A percentile compares a stretch with the other conserved stretches of the same genome.
These are phyloP conservation scores for Onychostruthus taczanowskii DNA, from an alignment of 2,113 vertebrate genomes.

Conservation along the genomic window DNA sequence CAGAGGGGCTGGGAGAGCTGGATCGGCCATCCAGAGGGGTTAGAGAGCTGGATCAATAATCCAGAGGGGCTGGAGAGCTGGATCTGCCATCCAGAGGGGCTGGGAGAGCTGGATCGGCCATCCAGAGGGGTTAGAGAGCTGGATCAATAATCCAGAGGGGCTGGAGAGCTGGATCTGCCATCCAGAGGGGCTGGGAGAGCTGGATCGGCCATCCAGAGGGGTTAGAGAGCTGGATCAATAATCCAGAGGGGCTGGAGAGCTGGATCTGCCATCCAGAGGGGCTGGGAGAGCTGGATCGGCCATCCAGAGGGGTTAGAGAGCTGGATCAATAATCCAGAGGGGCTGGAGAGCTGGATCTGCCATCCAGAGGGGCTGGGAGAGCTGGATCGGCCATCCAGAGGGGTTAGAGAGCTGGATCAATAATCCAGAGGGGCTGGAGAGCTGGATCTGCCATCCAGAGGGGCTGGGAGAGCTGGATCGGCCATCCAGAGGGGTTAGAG, in stretches of 20 bases:
- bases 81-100: not conserved
- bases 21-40: not conserved
- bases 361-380: not conserved
- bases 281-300: not conserved
- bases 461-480: not conserved
- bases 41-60: not conserved
- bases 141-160: too few relatives aligned
- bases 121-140: too few relatives aligned
- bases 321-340: too few relatives aligned
- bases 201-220: too few relatives aligned
- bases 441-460: too few relatives aligned
- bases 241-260: too few relatives aligned
- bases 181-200: accelerated
- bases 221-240: too few relatives aligned
- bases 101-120: not conserved
- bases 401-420: too few relatives aligned
- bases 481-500: not conserved
- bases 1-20: not conserved
- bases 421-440: not conserved
- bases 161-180: too few relatives aligned
- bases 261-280: too few relatives aligned
- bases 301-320: not conserved
- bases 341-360: too few relatives aligned
- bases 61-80: not conserved
- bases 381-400: too few relatives aligned